Percentiles rank a stretch among this genome's conserved stretches.
phyloP scores from a whole-genome alignment of 1,140 invertebrate species.

The Drosophila kepulauana region DNA sequence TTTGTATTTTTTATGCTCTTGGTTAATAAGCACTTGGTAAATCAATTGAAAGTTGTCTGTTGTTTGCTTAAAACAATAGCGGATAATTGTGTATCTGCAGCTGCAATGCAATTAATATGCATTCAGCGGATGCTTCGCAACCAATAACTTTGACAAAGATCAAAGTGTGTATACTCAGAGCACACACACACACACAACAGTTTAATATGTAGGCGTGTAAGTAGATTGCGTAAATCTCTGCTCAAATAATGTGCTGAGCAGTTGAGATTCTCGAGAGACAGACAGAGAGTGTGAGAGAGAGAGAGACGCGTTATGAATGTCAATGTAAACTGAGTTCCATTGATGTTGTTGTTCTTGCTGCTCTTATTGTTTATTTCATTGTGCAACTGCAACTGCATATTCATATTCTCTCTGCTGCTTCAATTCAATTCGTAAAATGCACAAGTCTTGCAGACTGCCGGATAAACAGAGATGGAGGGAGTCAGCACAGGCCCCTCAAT shows the following conservation, averaged over 20 bases:
- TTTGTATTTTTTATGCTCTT: slow-evolving; percentile 10
- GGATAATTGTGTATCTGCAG: slow-evolving; percentile 29
- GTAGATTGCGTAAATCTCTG: slow-evolving; percentile 41
- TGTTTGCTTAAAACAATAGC: slow-evolving; percentile 25
- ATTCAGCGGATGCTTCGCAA: slow-evolving; percentile 21
- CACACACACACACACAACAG: not conserved
- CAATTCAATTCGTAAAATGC: slow-evolving; percentile 44
- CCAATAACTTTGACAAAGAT: slow-evolving; percentile 45
- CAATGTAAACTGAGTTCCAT: slow-evolving; percentile 51
- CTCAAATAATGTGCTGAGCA: slow-evolving; percentile 38
- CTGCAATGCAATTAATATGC: slow-evolving; percentile 40
- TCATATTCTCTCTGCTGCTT: slow-evolving; percentile 44
- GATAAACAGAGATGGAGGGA: slow-evolving; percentile 8
- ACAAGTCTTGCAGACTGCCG: slow-evolving; percentile 15
- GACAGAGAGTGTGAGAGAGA: not conserved
- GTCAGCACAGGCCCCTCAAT: not conserved
- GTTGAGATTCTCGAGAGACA: slow-evolving; percentile 25
- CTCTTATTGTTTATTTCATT: slow-evolving; percentile 40
- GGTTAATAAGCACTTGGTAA: slow-evolving; percentile 10
- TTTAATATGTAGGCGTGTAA: slow-evolving; percentile 2
- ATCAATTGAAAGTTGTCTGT: slow-evolving; percentile 13
- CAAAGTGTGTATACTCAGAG: slow-evolving; percentile 34
- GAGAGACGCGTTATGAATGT: slow-evolving; percentile 51
- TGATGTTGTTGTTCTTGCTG: slow-evolving; percentile 18
- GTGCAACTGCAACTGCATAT: slow-evolving; percentile 52